Conservation (phyloP, 2,113 vertebrate species). For the Ailuropoda melanoleuca region DNA sequence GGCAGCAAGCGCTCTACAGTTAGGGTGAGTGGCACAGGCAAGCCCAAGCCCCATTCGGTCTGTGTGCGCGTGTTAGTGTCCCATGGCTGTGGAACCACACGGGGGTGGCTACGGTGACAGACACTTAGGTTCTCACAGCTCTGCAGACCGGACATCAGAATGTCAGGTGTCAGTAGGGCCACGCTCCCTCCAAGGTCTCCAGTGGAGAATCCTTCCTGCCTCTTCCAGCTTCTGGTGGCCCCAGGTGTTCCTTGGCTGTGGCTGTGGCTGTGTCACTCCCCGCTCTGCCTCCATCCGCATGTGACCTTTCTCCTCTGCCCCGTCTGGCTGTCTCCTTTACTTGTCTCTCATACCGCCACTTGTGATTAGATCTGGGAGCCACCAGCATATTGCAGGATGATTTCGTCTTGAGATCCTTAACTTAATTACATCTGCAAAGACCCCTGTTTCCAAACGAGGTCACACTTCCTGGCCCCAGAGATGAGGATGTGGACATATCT, state of each 20-base stretch:
- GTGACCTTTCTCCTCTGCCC: background rate
- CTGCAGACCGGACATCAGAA: background rate
- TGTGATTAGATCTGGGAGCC: background rate
- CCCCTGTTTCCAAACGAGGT: background rate
- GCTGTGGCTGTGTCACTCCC: background rate
- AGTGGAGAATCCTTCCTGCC: background rate
- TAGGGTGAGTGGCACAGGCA: rapidly evolving
- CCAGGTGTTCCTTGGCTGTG: too few species aligned
- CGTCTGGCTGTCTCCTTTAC: background rate
- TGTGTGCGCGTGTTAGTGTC: rapidly evolving
- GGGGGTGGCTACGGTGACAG: background rate
- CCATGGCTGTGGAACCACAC: background rate
- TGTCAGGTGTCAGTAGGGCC: background rate
- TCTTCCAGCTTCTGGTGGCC: too few species aligned
- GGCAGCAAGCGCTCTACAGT: rapidly evolving
- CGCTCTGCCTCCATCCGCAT: background rate
- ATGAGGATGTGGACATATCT: background rate
- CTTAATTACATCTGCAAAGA: background rate
- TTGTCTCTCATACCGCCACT: background rate
- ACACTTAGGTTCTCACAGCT: background rate
- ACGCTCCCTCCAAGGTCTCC: background rate
- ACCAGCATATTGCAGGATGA: background rate
- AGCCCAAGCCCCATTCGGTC: background rate
- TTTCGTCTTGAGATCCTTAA: background rate
- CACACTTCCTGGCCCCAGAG: too few species aligned